These are phyloP conservation scores for Leucoraja ocellata DNA, from an alignment of 2,797 vertebrate species.

Conservation along the genomic window DNA sequence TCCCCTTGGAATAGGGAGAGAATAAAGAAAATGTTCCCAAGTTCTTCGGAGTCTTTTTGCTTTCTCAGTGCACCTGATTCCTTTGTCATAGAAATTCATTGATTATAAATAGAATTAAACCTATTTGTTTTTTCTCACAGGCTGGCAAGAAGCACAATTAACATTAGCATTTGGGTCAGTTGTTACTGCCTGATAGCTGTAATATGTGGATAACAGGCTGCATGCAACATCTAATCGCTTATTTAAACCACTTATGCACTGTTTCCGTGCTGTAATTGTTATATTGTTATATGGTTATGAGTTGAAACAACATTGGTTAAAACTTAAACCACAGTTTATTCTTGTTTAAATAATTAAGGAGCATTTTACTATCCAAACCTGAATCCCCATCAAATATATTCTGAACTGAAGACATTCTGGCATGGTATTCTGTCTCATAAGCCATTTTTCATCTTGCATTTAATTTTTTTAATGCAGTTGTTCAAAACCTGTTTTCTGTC, in stretches of 20 bases:
- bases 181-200: neutral
- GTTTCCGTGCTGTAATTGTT: too few species aligned
- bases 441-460: neutral
- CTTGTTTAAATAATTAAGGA: neutral
- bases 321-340: neutral
- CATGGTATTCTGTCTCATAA: neutral
- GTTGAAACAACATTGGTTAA: neutral
- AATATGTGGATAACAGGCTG: neutral
- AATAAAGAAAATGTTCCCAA: neutral
- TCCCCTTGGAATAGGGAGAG: too few species aligned
- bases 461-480: neutral
- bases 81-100: neutral
- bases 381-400: neutral
- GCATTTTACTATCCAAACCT: slow-evolving; percentile 10
- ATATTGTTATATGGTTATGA: too few species aligned
- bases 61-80: neutral
- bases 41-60: neutral
- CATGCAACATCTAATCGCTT: neutral
- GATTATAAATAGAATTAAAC: neutral
- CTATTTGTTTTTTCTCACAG: neutral
- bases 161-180: neutral
- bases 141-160: neutral
- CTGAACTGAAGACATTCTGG: neutral
- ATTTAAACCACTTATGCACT: neutral
- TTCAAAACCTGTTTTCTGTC: neutral